A percentile compares a stretch with the other conserved stretches of the same genome.
Conservation (phyloP, 2,113 vertebrate species). For the Oncorhynchus kisutch region DNA sequence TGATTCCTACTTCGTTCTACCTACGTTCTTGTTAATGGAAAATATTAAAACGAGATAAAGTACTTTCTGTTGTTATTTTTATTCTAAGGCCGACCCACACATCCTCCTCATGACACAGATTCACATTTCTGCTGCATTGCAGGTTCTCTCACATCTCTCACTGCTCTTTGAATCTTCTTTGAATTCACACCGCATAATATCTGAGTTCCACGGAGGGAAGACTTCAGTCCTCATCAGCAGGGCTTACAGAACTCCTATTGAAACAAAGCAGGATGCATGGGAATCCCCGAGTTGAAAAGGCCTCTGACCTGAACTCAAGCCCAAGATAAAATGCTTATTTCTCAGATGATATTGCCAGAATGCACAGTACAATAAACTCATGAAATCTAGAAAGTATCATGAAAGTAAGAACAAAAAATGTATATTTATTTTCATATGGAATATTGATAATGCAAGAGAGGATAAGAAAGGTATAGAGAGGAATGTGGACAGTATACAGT, state of each 20-base stretch:
- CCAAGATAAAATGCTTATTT: not conserved
- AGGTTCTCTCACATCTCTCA: constrained; percentile 40
- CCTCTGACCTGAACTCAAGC: constrained; percentile 39
- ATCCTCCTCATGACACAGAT: constrained; percentile 12
- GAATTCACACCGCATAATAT: constrained; percentile 55
- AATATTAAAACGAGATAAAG: too few species aligned
- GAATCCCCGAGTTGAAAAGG: constrained; percentile 8
- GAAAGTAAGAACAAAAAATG: not conserved
- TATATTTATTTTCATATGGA: not conserved
- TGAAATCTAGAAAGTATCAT: too few species aligned
- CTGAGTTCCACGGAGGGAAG: constrained; percentile 37
- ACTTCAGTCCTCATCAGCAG: constrained; percentile 29
- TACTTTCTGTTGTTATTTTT: too few species aligned
- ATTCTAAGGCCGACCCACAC: too few species aligned
- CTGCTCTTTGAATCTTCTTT: constrained; percentile 56
- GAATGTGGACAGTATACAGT: not conserved
- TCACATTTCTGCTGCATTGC: constrained; percentile 44
- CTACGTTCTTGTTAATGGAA: not conserved
- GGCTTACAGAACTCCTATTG: constrained; percentile 27
- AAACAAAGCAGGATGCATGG: constrained; percentile 28
- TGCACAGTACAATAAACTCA: not conserved
- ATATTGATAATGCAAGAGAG: not conserved
- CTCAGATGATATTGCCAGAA: not conserved
- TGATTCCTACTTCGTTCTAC: not conserved
- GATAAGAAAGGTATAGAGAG: not conserved